Percentiles rank a stretch among this genome's conserved stretches.
Conservation (phyloP, 2,797 vertebrate genomes). For the Pelodytes ibericus region DNA sequence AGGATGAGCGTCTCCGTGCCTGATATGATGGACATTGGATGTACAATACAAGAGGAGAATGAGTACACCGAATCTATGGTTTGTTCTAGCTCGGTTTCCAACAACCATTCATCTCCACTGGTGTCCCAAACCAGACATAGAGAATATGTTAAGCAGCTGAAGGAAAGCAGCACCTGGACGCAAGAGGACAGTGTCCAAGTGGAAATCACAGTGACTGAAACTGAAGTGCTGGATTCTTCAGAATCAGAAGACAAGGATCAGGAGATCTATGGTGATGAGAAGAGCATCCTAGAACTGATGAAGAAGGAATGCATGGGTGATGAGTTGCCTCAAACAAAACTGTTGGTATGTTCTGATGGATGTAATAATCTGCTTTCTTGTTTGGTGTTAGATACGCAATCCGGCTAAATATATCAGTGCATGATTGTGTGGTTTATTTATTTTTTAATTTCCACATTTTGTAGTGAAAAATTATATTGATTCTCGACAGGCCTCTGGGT, state of each 20-base stretch:
- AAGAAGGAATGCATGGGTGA: slow-evolving; percentile 55
- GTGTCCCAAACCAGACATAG: slow-evolving; percentile 62
- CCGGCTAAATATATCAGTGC: too few relatives aligned
- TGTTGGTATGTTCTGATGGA: slow-evolving; percentile 63
- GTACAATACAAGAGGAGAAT: slow-evolving; percentile 46
- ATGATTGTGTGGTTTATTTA: too few relatives aligned
- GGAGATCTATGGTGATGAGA: slow-evolving; percentile 17
- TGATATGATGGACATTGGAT: slow-evolving; percentile 69
- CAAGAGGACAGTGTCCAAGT: slow-evolving; percentile 39
- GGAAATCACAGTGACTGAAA: background rate
- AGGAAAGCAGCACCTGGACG: slow-evolving; percentile 64
- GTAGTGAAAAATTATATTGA: too few relatives aligned
- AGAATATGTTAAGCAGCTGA: slow-evolving; percentile 34
- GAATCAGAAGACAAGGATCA: background rate
- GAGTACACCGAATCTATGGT: slow-evolving; percentile 60
- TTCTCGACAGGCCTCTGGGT: too few relatives aligned
- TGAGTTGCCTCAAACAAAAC: background rate
- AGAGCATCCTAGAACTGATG: slow-evolving; percentile 59
- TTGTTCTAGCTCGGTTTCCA: slow-evolving; percentile 61
- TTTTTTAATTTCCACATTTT: too few relatives aligned
- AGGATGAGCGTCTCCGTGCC: slow-evolving; percentile 74
- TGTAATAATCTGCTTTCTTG: too few relatives aligned
- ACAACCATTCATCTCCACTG: slow-evolving; percentile 61
- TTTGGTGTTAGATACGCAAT: too few relatives aligned
- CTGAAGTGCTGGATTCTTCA: rapidly evolving